phyloP scores from a whole-genome alignment of 2,888 invertebrate species.

The Cheilosia urbana region DNA sequence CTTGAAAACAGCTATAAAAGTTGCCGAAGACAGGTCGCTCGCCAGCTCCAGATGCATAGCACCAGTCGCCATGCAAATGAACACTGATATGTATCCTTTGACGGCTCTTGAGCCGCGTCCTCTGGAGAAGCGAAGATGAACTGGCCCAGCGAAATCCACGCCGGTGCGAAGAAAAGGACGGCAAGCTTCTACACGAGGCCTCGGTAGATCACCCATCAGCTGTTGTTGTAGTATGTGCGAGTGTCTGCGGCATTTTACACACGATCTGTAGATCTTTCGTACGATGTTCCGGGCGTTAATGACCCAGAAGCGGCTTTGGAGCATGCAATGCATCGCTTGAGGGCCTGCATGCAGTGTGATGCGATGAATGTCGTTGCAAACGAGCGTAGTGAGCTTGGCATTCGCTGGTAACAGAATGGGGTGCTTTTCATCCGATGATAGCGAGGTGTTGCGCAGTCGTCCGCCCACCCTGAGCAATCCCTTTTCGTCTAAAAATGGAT shows the following conservation, averaged over 20 bases:
- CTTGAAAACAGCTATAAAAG: conserved; percentile 27
- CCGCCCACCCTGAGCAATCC: conserved; percentile 40
- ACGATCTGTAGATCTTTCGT: conserved; percentile 20
- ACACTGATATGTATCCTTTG: conserved; percentile 38
- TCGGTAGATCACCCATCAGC: conserved; percentile 24
- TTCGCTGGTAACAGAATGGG: conserved; percentile 14
- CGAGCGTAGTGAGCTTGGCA: conserved; percentile 6
- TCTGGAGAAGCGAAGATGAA: conserved; percentile 34
- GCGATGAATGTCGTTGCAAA: conserved; percentile 26
- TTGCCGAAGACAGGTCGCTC: conserved; percentile 24
- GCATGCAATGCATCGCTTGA: conserved; percentile 33
- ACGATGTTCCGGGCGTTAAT: conserved; percentile 25
- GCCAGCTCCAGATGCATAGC: conserved; percentile 50
- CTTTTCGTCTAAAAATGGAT: conserved; percentile 51
- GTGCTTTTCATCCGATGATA: conserved; percentile 21
- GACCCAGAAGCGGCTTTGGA: conserved; percentile 44
- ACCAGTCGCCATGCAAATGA: conserved; percentile 44
- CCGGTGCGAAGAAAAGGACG: conserved; percentile 26
- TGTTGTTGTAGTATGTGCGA: neutral
- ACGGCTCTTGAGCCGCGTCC: conserved; percentile 43
- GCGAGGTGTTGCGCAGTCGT: conserved; percentile 4
- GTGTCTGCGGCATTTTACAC: conserved; percentile 33
- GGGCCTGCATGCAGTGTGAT: conserved; percentile 36
- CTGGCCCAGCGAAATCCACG: conserved; percentile 35
- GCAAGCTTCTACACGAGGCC: conserved; percentile 15